Base-by-base conservation (phyloP, 2,888 invertebrate genomes). In the Stramonita haemastoma region DNA sequence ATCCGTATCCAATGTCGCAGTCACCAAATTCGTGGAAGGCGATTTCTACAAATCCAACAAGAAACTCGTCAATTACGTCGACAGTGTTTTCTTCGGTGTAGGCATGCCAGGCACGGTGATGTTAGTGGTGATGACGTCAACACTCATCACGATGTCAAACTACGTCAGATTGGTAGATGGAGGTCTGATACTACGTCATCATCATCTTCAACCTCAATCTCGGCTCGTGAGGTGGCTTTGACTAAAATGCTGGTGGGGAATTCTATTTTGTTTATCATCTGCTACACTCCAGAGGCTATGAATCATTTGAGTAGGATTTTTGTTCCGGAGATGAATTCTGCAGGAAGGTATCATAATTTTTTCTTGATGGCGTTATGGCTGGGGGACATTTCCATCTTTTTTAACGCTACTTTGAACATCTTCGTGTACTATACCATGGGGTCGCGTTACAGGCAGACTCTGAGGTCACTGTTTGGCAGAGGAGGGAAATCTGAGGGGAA, bases 221-320 rank as follows among this genome's bases (percentile, higher is more conserved):
- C 77, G 1, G 11, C 29, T 29, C 26, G 29, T 11, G 77, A 77
- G 11, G 11, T 77, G n/a, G 26, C 77, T 5, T n/a, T 77, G n/a
- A 77, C 77, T 5, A 77, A 77, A n/a, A 77, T 77, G 77, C 77
- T 77, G 26, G n/a, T 77, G 19, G 77, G 77, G 26, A 77, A 77
- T n/a, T 77, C 77, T n/a, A 8, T 77, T n/a, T n/a, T 77, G 77
- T 77, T 77, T 11, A 29, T 77, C 77, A 11, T n/a, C 77, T 29
- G 77, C n/a, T 22, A 26, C 13, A 13, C n/a, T 26, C 77, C 77
- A 1, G 29, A n/a, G 1, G 46, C 29, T 77, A 22, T 77, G n/a
- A 66, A 22, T 13, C 66, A 66, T 26, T 66, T 66, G 19, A 26
- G 17, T 66, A 17, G 66, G 66, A 66, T 66, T 66, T 26, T 66